Base-by-base conservation (phyloP, 2,888 invertebrate species). In the Oxystoma pomonae region DNA sequence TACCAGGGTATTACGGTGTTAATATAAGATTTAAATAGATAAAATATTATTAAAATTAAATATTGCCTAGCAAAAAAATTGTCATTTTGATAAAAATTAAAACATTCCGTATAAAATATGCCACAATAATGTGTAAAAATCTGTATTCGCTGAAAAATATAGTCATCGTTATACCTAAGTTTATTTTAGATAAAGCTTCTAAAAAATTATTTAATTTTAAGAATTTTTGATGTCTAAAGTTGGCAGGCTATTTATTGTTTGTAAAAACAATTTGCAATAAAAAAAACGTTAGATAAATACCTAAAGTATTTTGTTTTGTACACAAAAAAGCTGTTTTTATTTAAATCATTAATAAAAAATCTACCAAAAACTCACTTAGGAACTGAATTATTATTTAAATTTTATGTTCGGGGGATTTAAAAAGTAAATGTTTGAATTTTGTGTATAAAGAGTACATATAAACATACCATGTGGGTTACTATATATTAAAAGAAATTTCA, bases 381-480 rank as follows among this genome's bases (percentile, higher is more conserved):
- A 2, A 16, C 50, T 50, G 50, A 50, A 50, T 50, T 50, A 50
- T 50, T 50, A 50, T 50, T 50, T 50, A 9, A 50, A 50, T 50
- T 50, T 50, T 50, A 50, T 50, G 50, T 50, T 50, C 50, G 50
- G 50, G 9, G 50, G 50, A 50, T 50, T 12, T 50, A 50, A 12
- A 50, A 50, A 12, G 50, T 50, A 50, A 50, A 50, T n/a, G 50
- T 50, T 9, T 50, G 50, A 50, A 50, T 50, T 50, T 50, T 50
- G 50, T 50, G 50, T 50, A 50, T 50, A 50, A 50, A 50, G n/a
- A 50, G 50, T 12, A 50, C 50, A 50, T 12, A 50, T n/a, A 50
- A 50, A 50, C 50, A 50, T 50, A 50, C 50, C 50, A 50, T n/a
- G 16, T 62, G 5, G 65, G 62, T 16, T 65, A 62, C 50, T 50